phyloP scores from a whole-genome alignment of 2,888 invertebrate genomes.

The Mystacides longicornis region DNA sequence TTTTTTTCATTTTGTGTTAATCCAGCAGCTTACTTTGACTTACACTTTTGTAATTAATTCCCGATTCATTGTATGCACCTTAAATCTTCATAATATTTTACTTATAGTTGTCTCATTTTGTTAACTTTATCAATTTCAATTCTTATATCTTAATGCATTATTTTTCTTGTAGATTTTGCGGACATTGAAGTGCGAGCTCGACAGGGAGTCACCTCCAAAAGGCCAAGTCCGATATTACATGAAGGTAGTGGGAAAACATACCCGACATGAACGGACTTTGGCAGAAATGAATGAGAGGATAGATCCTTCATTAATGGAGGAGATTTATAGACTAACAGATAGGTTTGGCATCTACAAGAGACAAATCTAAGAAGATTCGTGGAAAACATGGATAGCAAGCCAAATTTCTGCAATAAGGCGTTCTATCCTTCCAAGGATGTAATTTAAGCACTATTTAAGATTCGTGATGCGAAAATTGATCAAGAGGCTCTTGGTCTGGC shows the following conservation, averaged over 20 bases:
- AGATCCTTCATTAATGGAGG: neutral
- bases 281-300: neutral
- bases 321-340: neutral
- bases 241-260: neutral
- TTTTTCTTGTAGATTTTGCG: neutral
- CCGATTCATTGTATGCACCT: neutral
- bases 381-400: neutral
- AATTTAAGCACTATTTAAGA: neutral
- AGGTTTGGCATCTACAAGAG: neutral
- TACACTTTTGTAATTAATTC: neutral
- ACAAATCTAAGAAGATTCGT: neutral
- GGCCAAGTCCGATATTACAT: neutral
- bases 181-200: neutral
- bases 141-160: neutral
- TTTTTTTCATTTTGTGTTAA: neutral
- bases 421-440: neutral
- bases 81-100: too few relatives aligned
- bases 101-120: too few relatives aligned
- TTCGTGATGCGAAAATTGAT: neutral
- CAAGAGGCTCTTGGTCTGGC: neutral
- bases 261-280: neutral
- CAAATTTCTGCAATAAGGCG: neutral
- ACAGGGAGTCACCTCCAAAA: neutral
- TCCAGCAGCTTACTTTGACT: neutral
- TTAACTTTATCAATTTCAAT: neutral